Base-by-base conservation (phyloP, 2,888 invertebrate genomes). In the Bombylius discolor region DNA sequence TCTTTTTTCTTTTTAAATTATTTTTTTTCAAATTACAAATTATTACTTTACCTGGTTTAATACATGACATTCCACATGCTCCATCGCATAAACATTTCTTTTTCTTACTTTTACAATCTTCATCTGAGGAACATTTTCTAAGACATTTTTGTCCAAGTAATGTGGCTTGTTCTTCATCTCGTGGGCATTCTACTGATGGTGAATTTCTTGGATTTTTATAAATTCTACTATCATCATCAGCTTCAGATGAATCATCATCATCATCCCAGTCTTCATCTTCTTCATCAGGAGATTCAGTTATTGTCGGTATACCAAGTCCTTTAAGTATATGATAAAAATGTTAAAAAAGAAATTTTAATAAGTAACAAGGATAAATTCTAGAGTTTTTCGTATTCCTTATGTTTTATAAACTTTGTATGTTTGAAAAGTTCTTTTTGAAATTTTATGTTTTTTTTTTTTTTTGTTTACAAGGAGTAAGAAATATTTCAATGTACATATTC, bases 41-140 rank as follows among this genome's bases (percentile, higher is more conserved):
- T 23, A 23, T 23, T 23, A 23, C 23, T 23, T 23, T 23, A 93
- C 94, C 91, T 72, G 94, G 95, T 72, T 97, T 96, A 64, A 98
- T 94, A 75, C 98, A 99, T 54, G 95, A 95, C 84, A 93, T 87
- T 56, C 98, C 98, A 68, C 98, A 98, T 3, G 87, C 84, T 51
- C 96, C 97, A 70, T 99, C 98, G 71, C 98, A 99, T 60, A 95
- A 80, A 70, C 98, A 99, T 70, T 93, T 88, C 77, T 96, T 95
- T 78, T 92, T 90, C 76, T 91, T 89, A 70, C 95, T 95, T 75
- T 94, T 93, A 74, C 98, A 98, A 72, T 97, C 96, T 69, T 89
- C 89, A 68, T 97, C 94, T 0, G 88, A 87, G 0, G 87, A 90
- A 70, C 97, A 98, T 71, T 93, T 93, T 60, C 94, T 82, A 59